Percentiles rank a stretch among this genome's conserved stretches.
Evolutionary conservation across 1,140 invertebrate species (phyloP).

Genomic region (Mamestra configurata): DNA sequence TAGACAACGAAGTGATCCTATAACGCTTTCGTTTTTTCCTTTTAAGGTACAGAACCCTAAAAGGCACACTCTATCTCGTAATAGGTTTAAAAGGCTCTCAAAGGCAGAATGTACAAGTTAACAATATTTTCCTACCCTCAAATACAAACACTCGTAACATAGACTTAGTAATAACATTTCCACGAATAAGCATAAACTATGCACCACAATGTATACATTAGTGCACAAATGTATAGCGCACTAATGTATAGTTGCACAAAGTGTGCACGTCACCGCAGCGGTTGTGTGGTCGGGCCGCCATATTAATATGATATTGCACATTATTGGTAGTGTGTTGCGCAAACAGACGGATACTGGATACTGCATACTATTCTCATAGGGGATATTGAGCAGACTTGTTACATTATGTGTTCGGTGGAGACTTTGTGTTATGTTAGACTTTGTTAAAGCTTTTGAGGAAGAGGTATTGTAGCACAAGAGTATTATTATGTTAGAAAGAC

Average conservation of each 20-base stretch:
- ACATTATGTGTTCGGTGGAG: neutral
- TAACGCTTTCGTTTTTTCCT: too few species aligned
- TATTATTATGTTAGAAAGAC: neutral
- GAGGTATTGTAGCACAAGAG: neutral
- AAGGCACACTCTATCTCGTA: too few species aligned
- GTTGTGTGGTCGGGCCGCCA: neutral
- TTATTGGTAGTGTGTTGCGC: neutral
- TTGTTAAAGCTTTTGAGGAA: neutral
- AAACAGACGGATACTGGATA: neutral
- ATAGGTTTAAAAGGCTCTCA: too few species aligned
- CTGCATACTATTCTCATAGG: neutral
- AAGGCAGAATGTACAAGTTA: too few species aligned
- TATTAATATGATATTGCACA: slow-evolving; percentile 41
- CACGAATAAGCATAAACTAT: too few species aligned
- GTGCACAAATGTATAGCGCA: slow-evolving; percentile 1
- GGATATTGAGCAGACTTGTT: neutral
- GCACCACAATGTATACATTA: neutral
- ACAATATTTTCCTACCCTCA: too few species aligned
- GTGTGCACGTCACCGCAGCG: slow-evolving; percentile 6
- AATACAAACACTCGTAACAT: too few species aligned
- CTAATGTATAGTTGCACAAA: neutral
- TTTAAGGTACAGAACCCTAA: too few species aligned
- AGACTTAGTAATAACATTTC: too few species aligned
- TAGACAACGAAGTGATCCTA: too few species aligned
- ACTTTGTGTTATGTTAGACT: neutral